Evolutionary conservation across 2,113 vertebrate species (phyloP).

Genomic region (Corapipo altera): DNA sequence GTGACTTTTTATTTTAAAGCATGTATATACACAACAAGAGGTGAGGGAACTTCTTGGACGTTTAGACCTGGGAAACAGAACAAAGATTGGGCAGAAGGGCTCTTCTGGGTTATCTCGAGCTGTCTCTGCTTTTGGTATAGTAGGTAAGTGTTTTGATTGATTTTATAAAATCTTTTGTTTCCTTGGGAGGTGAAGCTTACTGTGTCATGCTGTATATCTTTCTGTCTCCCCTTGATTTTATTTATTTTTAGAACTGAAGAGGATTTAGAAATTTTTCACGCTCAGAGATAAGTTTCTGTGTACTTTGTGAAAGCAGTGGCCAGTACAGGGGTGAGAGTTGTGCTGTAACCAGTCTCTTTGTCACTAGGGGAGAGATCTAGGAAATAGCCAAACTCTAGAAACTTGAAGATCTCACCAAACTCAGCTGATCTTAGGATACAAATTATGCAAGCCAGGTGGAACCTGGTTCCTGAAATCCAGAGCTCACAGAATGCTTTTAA

Average conservation of each 20-base stretch:
- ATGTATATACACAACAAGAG: slow-evolving; percentile 93
- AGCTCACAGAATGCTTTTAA: background rate
- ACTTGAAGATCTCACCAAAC: background rate
- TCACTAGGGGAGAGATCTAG: background rate
- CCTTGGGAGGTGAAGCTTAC: slow-evolving; percentile 48
- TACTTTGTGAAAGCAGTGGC: background rate
- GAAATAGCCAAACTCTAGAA: background rate
- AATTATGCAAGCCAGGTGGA: background rate
- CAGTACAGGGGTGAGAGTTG: background rate
- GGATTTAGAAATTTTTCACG: background rate
- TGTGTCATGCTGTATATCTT: background rate
- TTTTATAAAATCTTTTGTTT: background rate
- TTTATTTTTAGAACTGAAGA: background rate
- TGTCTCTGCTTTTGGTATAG: slow-evolving; percentile 88
- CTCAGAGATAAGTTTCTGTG: background rate
- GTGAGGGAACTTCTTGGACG: slow-evolving; percentile 91
- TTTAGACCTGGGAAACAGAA: slow-evolving; percentile 92
- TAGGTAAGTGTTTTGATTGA: slow-evolving; percentile 78
- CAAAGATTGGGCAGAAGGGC: slow-evolving; percentile 93
- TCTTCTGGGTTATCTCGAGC: slow-evolving; percentile 89
- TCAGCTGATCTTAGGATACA: background rate
- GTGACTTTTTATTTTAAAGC: slow-evolving; percentile 73
- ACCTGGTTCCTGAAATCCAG: background rate
- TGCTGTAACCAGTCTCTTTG: background rate
- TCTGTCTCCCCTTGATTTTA: background rate